Conservation (phyloP, 2,888 invertebrate species). For the Lochmaea capreae region DNA sequence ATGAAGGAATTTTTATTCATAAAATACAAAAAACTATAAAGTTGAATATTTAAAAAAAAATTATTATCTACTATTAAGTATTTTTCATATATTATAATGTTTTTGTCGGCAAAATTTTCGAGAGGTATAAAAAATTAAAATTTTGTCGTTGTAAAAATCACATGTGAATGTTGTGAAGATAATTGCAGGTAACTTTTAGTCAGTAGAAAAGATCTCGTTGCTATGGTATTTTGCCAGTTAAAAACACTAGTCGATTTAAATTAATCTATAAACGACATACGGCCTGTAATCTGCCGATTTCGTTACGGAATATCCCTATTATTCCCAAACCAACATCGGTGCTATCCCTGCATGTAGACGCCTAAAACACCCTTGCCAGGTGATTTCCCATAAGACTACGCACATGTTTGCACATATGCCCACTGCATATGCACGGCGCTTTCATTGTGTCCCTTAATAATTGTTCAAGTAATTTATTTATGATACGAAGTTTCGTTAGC, state of each 20-base stretch:
- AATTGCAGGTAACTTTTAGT: too few relatives aligned
- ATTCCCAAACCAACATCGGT: constrained; percentile 57
- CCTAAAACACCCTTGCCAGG: constrained; percentile 58
- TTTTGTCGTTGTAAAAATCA: too few relatives aligned
- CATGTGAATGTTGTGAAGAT: too few relatives aligned
- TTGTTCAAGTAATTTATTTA: constrained; percentile 66
- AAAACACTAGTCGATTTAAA: neutral
- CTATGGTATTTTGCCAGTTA: too few relatives aligned
- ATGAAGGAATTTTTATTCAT: neutral
- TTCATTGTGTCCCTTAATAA: constrained; percentile 60
- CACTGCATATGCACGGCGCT: constrained; percentile 56
- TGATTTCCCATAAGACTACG: constrained; percentile 67
- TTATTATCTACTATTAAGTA: too few relatives aligned
- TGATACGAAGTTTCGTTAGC: constrained; percentile 61
- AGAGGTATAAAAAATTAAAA: too few relatives aligned
- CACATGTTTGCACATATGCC: constrained; percentile 68
- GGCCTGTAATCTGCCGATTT: constrained; percentile 14
- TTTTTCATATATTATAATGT: too few relatives aligned
- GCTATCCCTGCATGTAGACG: constrained; percentile 16
- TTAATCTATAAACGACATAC: constrained; percentile 4
- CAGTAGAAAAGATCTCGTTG: too few relatives aligned
- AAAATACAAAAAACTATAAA: neutral
- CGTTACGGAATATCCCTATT: constrained; percentile 33
- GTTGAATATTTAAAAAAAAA: too few relatives aligned
- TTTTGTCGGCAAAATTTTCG: too few relatives aligned